These are phyloP conservation scores for Drosophila algonquin DNA, from an alignment of 2,888 invertebrate genomes.

Conservation along the genomic window DNA sequence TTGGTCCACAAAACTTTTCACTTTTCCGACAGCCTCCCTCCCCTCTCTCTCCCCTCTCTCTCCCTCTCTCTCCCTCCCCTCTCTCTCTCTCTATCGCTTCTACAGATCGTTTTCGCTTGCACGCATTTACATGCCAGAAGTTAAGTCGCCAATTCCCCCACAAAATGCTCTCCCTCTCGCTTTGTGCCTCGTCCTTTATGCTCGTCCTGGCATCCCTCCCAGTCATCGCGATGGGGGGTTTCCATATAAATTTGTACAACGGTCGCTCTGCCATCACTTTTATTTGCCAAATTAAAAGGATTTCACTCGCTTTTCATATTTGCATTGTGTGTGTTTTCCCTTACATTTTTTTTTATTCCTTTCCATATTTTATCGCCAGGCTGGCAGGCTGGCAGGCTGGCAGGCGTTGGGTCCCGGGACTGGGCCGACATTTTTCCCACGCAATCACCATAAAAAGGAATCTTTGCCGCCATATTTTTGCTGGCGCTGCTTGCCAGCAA, in stretches of 20 bases:
- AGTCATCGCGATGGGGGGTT: not conserved
- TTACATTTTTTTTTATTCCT: constrained; percentile 24
- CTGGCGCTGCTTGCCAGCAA: constrained; percentile 53
- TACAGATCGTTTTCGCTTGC: constrained; percentile 30
- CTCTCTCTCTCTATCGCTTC: not conserved
- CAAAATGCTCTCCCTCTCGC: constrained; percentile 4
- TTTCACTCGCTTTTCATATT: constrained; percentile 72
- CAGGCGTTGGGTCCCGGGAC: constrained; percentile 15
- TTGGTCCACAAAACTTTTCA: constrained; percentile 35
- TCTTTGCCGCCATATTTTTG: constrained; percentile 57
- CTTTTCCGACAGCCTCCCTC: constrained; percentile 7
- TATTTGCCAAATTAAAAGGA: constrained; percentile 78
- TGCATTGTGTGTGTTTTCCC: constrained; percentile 61
- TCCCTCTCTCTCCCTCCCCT: not conserved
- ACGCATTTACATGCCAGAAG: constrained; percentile 48
- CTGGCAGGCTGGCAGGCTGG: constrained; percentile 25
- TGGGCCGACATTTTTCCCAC: constrained; percentile 64
- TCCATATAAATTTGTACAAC: constrained; percentile 32
- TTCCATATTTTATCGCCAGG: constrained; percentile 44
- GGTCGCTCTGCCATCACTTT: constrained; percentile 53
- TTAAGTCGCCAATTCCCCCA: constrained; percentile 42
- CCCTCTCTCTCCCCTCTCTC: not conserved
- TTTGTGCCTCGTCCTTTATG: not conserved
- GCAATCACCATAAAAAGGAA: constrained; percentile 73
- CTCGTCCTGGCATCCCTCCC: not conserved